Percentiles rank a stretch among this genome's conserved stretches.
phyloP scores from a whole-genome alignment of 2,113 vertebrate species.

The Pomatostomus ruficeps region DNA sequence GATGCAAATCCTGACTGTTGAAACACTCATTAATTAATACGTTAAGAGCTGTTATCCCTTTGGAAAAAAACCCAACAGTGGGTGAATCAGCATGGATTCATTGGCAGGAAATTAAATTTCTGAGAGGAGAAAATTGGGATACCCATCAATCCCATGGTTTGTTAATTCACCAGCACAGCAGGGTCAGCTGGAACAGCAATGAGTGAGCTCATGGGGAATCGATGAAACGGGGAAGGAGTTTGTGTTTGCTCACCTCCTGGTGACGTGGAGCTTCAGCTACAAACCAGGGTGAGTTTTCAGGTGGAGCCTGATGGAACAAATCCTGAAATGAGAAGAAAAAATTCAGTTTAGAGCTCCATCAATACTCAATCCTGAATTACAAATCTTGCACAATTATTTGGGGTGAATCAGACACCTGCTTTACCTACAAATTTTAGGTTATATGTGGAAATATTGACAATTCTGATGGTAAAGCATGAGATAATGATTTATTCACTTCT shows the following conservation, averaged over 20 bases:
- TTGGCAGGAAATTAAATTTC: background rate
- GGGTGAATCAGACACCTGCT: background rate
- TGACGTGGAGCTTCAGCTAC: background rate
- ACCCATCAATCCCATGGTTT: background rate
- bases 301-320: background rate
- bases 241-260: background rate
- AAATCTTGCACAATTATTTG: background rate
- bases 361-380: background rate
- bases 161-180: conserved; percentile 14
- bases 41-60: background rate
- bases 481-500: background rate
- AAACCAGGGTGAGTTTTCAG: background rate
- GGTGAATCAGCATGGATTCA: background rate
- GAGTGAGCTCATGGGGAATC: background rate
- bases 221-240: background rate
- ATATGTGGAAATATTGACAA: background rate
- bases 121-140: background rate
- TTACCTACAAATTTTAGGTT: background rate
- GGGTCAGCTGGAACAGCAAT: background rate
- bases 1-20: background rate
- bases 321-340: background rate
- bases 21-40: background rate
- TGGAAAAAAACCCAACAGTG: background rate
- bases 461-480: background rate
- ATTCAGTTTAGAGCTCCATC: background rate